Evolutionary conservation across 1,140 invertebrate species (phyloP).

Genomic region (Temnothorax curvispinosus): DNA sequence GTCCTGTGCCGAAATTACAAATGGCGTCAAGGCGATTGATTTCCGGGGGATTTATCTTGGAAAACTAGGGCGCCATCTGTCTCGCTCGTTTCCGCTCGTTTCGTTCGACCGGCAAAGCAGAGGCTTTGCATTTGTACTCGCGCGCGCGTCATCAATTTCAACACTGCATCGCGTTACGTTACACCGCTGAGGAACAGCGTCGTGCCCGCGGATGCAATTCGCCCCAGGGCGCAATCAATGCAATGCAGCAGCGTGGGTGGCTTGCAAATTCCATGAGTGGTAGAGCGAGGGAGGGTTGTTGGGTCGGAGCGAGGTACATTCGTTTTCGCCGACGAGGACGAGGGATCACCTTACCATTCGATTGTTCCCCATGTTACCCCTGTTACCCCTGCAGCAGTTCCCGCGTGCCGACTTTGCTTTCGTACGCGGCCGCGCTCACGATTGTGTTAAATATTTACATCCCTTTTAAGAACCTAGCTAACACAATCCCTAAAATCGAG

Average conservation of each 20-base stretch:
- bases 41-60: constrained; percentile 42
- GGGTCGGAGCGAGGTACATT: constrained; percentile 41
- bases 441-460: too few relatives aligned
- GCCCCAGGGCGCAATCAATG: constrained; percentile 69
- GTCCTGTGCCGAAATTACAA: constrained; percentile 39
- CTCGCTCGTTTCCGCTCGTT: not conserved
- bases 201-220: constrained; percentile 61
- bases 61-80: not conserved
- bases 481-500: too few relatives aligned
- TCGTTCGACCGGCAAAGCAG: constrained; percentile 20
- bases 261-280: constrained; percentile 64
- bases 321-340: constrained; percentile 40
- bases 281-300: not conserved
- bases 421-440: too few relatives aligned
- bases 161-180: constrained; percentile 50
- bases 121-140: constrained; percentile 12
- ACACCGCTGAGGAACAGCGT: constrained; percentile 47
- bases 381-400: not conserved
- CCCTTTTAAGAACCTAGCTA: too few relatives aligned
- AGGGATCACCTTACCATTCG: constrained; percentile 44
- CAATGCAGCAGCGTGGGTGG: constrained; percentile 42
- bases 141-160: constrained; percentile 64
- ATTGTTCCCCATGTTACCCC: constrained; percentile 22
- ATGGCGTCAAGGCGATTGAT: constrained; percentile 39
- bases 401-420: not conserved